Conservation (phyloP, 2,113 vertebrate genomes). For the Hipposideros armiger region DNA sequence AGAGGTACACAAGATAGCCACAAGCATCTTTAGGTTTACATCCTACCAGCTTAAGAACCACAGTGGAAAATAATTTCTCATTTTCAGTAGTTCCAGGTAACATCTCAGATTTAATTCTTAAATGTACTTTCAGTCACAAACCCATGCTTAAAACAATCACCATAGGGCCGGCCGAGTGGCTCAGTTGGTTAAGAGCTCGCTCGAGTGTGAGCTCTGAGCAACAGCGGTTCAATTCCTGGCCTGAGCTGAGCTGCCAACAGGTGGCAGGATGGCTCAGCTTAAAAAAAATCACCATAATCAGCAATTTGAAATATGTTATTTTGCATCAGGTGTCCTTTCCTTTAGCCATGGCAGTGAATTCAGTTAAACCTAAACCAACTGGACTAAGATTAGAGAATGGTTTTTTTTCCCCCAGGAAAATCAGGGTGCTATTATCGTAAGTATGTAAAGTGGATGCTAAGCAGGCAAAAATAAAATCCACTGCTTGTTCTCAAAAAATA, state of each 20-base stretch:
- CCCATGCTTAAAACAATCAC: background rate
- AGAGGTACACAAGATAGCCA: background rate
- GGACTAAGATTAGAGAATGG: background rate
- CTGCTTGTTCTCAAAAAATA: background rate
- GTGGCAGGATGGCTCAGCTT: too few species aligned
- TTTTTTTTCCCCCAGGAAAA: background rate
- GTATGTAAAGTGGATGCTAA: background rate
- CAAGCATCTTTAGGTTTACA: background rate
- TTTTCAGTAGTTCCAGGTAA: slow-evolving; percentile 15
- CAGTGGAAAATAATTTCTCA: slow-evolving; percentile 20
- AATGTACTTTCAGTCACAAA: background rate
- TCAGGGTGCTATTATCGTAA: background rate
- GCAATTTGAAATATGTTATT: background rate
- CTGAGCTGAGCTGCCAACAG: too few species aligned
- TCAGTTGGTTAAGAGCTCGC: too few species aligned
- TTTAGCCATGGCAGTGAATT: background rate
- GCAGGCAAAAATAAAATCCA: background rate
- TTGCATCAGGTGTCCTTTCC: background rate
- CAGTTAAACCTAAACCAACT: background rate
- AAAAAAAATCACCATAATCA: background rate
- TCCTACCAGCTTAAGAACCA: background rate
- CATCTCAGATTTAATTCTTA: background rate
- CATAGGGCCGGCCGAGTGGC: too few species aligned
- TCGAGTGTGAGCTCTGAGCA: too few species aligned
- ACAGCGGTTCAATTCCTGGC: too few species aligned